phyloP scores from a whole-genome alignment of 1,140 invertebrate species.

The Dendrolimus kikuchii region DNA sequence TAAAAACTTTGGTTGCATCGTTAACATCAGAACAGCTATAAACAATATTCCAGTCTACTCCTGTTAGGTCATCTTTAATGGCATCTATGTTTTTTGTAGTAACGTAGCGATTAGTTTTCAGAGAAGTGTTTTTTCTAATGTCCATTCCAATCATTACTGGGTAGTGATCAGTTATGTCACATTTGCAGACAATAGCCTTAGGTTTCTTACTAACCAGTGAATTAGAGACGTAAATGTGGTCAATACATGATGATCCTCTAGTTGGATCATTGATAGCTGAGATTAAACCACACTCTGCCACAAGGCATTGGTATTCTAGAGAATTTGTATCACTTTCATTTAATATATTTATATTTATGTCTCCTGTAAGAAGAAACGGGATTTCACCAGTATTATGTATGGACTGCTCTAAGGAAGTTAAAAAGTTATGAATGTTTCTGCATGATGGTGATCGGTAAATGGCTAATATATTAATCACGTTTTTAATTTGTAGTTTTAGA shows the following conservation, averaged over 20 bases:
- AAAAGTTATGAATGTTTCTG: no score
- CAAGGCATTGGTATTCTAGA: conserved; percentile 4
- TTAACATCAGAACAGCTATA: not conserved
- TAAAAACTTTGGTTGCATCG: not conserved
- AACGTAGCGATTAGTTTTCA: not conserved
- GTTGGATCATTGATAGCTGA: conserved; percentile 7
- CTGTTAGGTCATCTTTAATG: not conserved
- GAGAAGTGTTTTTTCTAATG: not conserved
- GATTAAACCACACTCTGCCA: conserved; percentile 1
- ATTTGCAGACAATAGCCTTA: not conserved
- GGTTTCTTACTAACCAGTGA: not conserved
- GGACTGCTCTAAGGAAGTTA: no score
- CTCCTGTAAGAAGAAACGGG: not conserved
- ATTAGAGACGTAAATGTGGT: conserved; percentile 7
- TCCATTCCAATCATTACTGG: conserved; percentile 1
- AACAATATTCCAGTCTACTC: not conserved
- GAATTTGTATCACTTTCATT: not conserved
- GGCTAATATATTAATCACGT: conserved; percentile 3
- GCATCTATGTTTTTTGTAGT: not conserved
- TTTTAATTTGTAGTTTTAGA: conserved; percentile 8
- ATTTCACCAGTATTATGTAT: no score
- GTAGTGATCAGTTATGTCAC: conserved; percentile 1
- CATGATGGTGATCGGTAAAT: no score
- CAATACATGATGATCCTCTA: conserved; percentile 5
- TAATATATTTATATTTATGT: conserved; percentile 8